Evolutionary conservation across 2,888 invertebrate species (phyloP).

Genomic region (Nephrocerus scutellatus): DNA sequence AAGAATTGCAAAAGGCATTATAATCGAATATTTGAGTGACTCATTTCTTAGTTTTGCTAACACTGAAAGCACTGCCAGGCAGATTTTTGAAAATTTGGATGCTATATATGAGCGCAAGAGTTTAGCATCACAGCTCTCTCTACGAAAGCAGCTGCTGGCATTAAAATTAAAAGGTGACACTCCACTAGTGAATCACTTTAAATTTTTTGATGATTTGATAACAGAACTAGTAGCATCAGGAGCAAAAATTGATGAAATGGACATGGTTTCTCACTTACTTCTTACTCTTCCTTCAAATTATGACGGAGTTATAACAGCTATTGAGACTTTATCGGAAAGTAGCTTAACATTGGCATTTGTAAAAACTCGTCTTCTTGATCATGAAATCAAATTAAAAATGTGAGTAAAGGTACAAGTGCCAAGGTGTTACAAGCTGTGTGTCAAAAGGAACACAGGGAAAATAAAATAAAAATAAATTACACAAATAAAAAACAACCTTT

Average conservation of each 20-base stretch:
- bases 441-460: not conserved
- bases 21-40: too few relatives aligned
- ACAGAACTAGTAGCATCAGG: too few relatives aligned
- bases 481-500: not conserved
- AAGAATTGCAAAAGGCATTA: too few relatives aligned
- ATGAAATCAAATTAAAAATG: conserved; percentile 8
- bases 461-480: not conserved
- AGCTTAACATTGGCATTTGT: conserved; percentile 35
- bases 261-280: conserved; percentile 34
- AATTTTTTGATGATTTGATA: too few relatives aligned
- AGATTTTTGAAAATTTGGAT: too few relatives aligned
- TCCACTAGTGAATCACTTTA: too few relatives aligned
- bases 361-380: conserved; percentile 30
- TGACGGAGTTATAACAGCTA: conserved; percentile 37
- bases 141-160: too few relatives aligned
- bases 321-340: conserved; percentile 35
- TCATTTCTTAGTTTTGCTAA: too few relatives aligned
- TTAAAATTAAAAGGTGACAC: too few relatives aligned
- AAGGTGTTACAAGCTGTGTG: conserved; percentile 29
- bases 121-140: too few relatives aligned
- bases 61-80: too few relatives aligned
- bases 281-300: conserved; percentile 33
- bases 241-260: conserved; percentile 35
- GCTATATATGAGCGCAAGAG: too few relatives aligned
- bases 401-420: conserved; percentile 1